Percentiles rank a stretch among this genome's conserved stretches.
Evolutionary conservation across 2,888 invertebrate genomes (phyloP).

Genomic region (Spicauda simplicius): DNA sequence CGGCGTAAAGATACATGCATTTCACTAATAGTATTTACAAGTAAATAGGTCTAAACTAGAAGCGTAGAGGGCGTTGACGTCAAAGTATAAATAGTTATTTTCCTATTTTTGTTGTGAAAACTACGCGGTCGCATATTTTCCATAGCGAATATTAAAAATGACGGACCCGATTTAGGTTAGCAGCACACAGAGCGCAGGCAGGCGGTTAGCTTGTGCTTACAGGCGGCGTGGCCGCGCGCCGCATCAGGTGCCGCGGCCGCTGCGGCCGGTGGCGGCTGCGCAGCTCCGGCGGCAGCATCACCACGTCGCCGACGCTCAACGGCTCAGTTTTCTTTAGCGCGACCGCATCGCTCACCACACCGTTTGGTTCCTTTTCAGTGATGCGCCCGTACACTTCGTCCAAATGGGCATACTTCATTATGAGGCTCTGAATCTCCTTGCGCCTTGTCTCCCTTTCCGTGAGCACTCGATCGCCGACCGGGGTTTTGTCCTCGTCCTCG

Average conservation of each 20-base stretch:
- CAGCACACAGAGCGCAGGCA: slow-evolving; percentile 74
- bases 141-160: slow-evolving; percentile 56
- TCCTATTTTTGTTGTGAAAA: slow-evolving; percentile 3
- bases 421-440: slow-evolving; percentile 92
- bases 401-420: slow-evolving; percentile 92
- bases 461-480: slow-evolving; percentile 83
- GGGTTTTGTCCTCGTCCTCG: slow-evolving; percentile 80
- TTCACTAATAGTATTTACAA: slow-evolving; percentile 15
- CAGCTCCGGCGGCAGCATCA: slow-evolving; percentile 75
- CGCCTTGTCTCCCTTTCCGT: slow-evolving; percentile 91
- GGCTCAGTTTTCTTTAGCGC: slow-evolving; percentile 60
- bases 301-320: slow-evolving; percentile 71
- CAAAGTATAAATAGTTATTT: background rate
- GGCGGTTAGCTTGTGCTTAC: slow-evolving; percentile 81
- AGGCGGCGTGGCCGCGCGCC: slow-evolving; percentile 83
- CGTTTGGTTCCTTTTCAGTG: slow-evolving; percentile 65
- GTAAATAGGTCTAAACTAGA: slow-evolving; percentile 2
- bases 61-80: slow-evolving; percentile 1
- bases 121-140: slow-evolving; percentile 34
- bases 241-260: slow-evolving; percentile 78
- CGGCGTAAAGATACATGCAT: slow-evolving; percentile 43
- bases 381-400: slow-evolving; percentile 88
- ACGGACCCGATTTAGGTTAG: slow-evolving; percentile 80
- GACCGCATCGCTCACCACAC: slow-evolving; percentile 54
- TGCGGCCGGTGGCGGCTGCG: slow-evolving; percentile 72